phyloP scores from a whole-genome alignment of 2,113 vertebrate genomes.

The Erythrocebus patas region DNA sequence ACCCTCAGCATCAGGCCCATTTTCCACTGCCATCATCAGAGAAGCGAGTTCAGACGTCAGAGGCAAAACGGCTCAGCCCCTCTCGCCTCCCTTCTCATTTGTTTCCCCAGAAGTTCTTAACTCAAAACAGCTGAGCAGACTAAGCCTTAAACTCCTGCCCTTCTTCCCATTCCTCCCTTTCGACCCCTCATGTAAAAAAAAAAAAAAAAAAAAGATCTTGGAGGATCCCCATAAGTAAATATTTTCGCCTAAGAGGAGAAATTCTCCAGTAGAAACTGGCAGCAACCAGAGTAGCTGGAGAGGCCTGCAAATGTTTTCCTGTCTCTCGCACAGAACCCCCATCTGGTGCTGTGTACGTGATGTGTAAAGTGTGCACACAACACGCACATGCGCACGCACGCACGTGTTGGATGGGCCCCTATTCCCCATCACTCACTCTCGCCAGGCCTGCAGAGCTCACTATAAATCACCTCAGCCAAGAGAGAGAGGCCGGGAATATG shows the following conservation, averaged over 20 bases:
- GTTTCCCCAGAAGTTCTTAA: not conserved
- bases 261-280: slow-evolving; percentile 46
- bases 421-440: slow-evolving; percentile 22
- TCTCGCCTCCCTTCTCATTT: not conserved
- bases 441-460: slow-evolving; percentile 16
- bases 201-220: not conserved
- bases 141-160: not conserved
- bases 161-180: not conserved
- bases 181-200: not conserved
- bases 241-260: slow-evolving; percentile 6
- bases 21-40: not conserved
- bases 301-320: slow-evolving; percentile 32
- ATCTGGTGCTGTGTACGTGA: not conserved
- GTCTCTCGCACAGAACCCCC: not conserved
- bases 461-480: slow-evolving; percentile 52
- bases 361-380: not conserved
- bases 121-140: not conserved
- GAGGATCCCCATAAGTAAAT: not conserved
- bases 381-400: accelerated
- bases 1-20: not conserved
- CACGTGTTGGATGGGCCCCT: not conserved
- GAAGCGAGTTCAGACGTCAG: not conserved
- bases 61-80: not conserved
- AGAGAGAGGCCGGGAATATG: slow-evolving; percentile 52
- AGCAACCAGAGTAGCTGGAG: slow-evolving; percentile 22